These are phyloP conservation scores for Sturmia bella DNA, from an alignment of 2,888 invertebrate genomes.

Conservation along the genomic window DNA sequence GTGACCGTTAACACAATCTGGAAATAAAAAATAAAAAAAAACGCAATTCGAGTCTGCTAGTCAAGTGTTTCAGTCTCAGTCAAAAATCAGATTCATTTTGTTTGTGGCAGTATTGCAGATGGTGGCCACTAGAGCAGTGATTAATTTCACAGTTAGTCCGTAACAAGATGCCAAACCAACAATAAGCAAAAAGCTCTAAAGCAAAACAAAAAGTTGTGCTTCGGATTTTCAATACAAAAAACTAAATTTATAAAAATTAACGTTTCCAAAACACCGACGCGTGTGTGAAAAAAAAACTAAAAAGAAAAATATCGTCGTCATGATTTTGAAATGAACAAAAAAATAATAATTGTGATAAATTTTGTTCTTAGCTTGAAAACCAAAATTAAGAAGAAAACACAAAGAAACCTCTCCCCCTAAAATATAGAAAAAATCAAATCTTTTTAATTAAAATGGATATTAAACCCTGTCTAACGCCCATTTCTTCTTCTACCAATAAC, in stretches of 20 bases:
- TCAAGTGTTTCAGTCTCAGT: slow-evolving; percentile 75
- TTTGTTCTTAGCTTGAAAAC: not conserved
- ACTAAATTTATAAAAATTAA: slow-evolving; percentile 2
- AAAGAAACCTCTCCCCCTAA: slow-evolving; percentile 34
- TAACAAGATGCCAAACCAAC: slow-evolving; percentile 78
- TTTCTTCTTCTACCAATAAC: slow-evolving; percentile 40
- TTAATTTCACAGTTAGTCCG: slow-evolving; percentile 81
- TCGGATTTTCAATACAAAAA: slow-evolving; percentile 1
- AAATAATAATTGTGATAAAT: slow-evolving; percentile 51
- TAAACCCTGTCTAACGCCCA: slow-evolving; percentile 74
- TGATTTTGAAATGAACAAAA: slow-evolving; percentile 39
- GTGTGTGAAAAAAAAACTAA: slow-evolving; percentile 57
- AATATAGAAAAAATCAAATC: slow-evolving; percentile 8
- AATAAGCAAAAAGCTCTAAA: slow-evolving; percentile 67
- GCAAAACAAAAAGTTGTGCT: slow-evolving; percentile 29
- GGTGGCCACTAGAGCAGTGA: slow-evolving; percentile 77
- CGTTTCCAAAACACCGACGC: slow-evolving; percentile 58
- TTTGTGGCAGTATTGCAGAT: slow-evolving; percentile 74
- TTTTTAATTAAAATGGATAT: slow-evolving; percentile 76
- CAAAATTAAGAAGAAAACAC: slow-evolving; percentile 23
- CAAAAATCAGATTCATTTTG: slow-evolving; percentile 71
- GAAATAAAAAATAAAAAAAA: slow-evolving; percentile 50
- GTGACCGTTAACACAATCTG: slow-evolving; percentile 70
- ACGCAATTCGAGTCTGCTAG: slow-evolving; percentile 69
- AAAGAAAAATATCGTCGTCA: slow-evolving; percentile 29